These are phyloP conservation scores for Anarrhichthys ocellatus DNA, from an alignment of 2,113 vertebrate species.

Conservation along the genomic window DNA sequence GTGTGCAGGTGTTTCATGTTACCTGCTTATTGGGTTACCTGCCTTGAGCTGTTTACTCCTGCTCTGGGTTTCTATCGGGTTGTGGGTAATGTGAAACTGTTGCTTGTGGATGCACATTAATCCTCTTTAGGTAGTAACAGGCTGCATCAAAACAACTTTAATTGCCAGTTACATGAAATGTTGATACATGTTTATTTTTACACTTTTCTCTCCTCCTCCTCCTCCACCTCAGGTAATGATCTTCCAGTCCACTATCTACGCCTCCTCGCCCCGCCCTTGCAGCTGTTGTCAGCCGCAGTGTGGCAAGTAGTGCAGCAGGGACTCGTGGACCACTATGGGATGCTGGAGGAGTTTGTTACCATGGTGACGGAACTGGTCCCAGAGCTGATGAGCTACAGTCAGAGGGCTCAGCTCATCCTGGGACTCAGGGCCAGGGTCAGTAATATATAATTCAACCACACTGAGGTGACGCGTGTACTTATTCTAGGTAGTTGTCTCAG, in stretches of 20 bases:
- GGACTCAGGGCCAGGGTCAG: conserved; percentile 87
- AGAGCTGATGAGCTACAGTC: conserved; percentile 85
- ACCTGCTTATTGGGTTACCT: background rate
- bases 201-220: background rate
- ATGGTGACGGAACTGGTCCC: conserved; percentile 83
- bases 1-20: background rate
- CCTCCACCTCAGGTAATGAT: conserved; percentile 63
- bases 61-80: background rate
- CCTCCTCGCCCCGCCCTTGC: conserved; percentile 80
- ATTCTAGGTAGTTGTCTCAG: background rate
- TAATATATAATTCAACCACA: background rate
- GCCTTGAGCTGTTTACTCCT: background rate
- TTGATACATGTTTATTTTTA: background rate
- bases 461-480: background rate
- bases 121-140: too few relatives aligned
- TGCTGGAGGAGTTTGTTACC: conserved; percentile 84
- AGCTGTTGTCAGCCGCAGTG: conserved; percentile 82
- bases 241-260: conserved; percentile 73
- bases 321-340: conserved; percentile 81
- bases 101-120: background rate
- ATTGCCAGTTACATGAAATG: background rate
- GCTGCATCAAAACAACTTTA: background rate
- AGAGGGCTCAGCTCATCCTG: conserved; percentile 85
- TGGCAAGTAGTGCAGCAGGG: conserved; percentile 83
- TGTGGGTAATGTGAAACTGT: background rate